Evolutionary conservation across 2,113 vertebrate genomes (phyloP).

Genomic region (Saiga tatarica): DNA sequence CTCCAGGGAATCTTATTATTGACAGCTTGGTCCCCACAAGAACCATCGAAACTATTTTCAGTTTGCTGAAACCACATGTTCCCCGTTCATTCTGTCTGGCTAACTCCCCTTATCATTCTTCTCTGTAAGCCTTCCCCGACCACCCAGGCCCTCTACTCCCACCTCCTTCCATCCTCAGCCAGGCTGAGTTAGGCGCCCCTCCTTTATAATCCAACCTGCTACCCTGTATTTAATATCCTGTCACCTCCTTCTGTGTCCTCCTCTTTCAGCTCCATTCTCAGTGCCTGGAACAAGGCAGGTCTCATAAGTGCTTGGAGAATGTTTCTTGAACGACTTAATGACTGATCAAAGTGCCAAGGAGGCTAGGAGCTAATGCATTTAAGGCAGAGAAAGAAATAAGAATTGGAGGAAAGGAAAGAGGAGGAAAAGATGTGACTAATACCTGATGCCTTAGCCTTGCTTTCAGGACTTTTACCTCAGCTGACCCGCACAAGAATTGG

Average conservation of each 20-base stretch:
- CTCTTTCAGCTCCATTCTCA: neutral
- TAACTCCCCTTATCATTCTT: neutral
- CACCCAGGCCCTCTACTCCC: fast-evolving
- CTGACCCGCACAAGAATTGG: neutral
- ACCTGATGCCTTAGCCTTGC: neutral
- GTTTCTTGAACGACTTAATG: neutral
- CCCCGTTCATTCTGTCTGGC: neutral
- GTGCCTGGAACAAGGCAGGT: neutral
- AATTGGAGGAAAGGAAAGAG: neutral
- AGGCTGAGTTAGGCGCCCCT: neutral
- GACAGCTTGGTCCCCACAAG: neutral
- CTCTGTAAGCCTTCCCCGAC: neutral
- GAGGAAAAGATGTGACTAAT: neutral
- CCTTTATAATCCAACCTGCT: neutral
- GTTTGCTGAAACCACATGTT: neutral
- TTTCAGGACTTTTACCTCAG: neutral
- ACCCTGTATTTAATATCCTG: neutral
- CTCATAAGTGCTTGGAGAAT: neutral
- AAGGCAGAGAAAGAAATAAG: neutral
- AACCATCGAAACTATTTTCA: neutral
- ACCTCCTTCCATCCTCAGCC: neutral
- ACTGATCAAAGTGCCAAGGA: neutral
- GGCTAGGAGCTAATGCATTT: too few relatives aligned
- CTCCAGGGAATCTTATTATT: neutral
- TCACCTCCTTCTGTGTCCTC: neutral